Base-by-base conservation (phyloP, 2,888 invertebrate species). In the Exephanes ischioxanthus region DNA sequence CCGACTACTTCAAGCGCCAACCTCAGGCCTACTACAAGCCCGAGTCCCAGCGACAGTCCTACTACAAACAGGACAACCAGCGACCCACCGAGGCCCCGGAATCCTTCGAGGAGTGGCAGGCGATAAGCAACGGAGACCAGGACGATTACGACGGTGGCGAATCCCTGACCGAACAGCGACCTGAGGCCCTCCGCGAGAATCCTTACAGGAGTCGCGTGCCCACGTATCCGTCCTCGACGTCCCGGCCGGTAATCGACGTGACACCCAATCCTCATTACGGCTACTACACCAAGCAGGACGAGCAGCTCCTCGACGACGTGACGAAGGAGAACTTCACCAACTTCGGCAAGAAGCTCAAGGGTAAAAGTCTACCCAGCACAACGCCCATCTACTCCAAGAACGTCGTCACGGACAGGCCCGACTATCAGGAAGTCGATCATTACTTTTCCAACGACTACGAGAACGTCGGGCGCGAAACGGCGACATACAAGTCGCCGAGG, bases 301-400 rank as follows among this genome's bases (percentile, higher is more conserved):
- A 96, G 90, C 95, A 95, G 80, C 95, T 96, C 86, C 94, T 97
- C 85, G 97, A 97, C 89, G 97, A 97, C 90, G 96, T 96, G 79
- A 97, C 97, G 3, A 96, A 96, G 91, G 96, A 97, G 90, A 97
- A 97, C 80, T 97, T 97, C 90, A 97, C 96, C 41, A 95, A 96
- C 88, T 97, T 97, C 91, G 97, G 96, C 1, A 96, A 96, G 93
- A 97, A 96, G 93, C 92, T 96, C 78, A 95, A 94, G 26, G 95
- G 94, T 41, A 95, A 94, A 83, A 94, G 95, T 88, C 90, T 95
- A 0, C 94, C 94, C 90, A 94, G 95, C 88, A 94, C 92, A 0
- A 94, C 94, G 48, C 93, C 94, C 0, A 89, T 94, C 26, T 93
- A 94, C 80, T 89, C 89, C 0, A 90, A 92, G 80, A 83, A 84